A percentile compares a stretch with the other conserved stretches of the same genome.
Conservation (phyloP, 2,113 vertebrate species). For the Notarius lentiginosus region DNA sequence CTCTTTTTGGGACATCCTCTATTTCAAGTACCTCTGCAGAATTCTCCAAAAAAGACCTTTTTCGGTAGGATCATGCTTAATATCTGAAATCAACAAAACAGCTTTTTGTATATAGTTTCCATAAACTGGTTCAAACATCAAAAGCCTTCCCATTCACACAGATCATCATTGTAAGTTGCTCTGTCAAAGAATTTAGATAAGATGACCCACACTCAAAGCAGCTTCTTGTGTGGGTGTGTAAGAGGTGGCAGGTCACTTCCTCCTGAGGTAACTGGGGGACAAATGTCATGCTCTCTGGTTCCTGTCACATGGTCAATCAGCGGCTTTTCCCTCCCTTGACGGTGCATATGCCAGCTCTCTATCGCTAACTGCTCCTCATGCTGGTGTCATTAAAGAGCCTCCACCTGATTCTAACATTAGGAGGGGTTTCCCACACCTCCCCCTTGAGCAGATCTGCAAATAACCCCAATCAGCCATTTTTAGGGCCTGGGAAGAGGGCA, state of each 20-base stretch:
- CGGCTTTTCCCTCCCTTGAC: constrained; percentile 52
- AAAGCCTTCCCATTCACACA: constrained; percentile 35
- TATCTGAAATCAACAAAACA: neutral
- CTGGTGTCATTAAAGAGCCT: constrained; percentile 45
- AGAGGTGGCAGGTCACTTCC: constrained; percentile 69
- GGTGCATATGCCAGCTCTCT: constrained; percentile 32
- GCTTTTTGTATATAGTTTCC: neutral
- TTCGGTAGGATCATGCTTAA: neutral
- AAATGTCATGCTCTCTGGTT: constrained; percentile 63
- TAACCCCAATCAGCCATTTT: constrained; percentile 49
- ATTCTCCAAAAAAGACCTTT: too few species aligned
- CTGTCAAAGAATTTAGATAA: constrained; percentile 55
- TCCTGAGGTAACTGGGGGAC: constrained; percentile 55
- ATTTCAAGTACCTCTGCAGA: too few species aligned
- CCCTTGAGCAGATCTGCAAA: constrained; percentile 38
- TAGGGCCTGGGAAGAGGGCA: constrained; percentile 50
- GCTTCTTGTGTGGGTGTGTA: constrained; percentile 40
- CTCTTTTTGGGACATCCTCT: too few species aligned
- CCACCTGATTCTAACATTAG: constrained; percentile 54
- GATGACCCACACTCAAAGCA: constrained; percentile 53
- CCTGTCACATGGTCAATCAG: constrained; percentile 63
- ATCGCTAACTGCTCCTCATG: constrained; percentile 39
- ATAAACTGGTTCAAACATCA: constrained; percentile 32
- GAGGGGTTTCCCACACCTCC: constrained; percentile 55
- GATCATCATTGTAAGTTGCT: constrained; percentile 43